phyloP scores from a whole-genome alignment of 2,888 invertebrate genomes.

The Marronus borbonicus region DNA sequence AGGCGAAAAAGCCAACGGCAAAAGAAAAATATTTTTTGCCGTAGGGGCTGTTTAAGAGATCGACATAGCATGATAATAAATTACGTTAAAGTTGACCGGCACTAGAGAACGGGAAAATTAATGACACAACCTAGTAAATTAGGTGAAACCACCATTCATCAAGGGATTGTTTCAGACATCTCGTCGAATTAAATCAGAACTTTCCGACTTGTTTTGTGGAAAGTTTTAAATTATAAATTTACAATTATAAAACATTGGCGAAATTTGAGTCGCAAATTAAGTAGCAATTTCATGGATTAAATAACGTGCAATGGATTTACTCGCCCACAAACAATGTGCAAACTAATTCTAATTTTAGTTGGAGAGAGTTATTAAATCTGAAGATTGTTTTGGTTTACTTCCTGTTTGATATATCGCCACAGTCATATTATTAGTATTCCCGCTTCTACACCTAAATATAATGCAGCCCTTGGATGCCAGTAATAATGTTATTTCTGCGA shows the following conservation, averaged over 20 bases:
- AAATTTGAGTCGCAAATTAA: conserved; percentile 12
- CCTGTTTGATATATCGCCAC: no score
- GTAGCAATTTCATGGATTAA: neutral
- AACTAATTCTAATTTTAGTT: neutral
- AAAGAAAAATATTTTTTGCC: neutral
- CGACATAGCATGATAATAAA: conserved; percentile 40
- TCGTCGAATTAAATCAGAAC: conserved; percentile 37
- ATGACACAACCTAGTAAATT: conserved; percentile 39
- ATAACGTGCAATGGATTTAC: neutral
- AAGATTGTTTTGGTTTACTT: neutral
- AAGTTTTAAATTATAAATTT: conserved; percentile 25
- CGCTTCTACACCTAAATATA: no score
- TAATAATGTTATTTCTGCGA: neutral
- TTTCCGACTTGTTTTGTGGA: conserved; percentile 26
- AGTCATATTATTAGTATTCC: no score
- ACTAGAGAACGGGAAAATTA: conserved; percentile 38
- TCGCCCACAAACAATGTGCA: neutral
- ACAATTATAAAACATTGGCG: conserved; percentile 17
- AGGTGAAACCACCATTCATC: conserved; percentile 41
- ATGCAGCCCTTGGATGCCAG: no score
- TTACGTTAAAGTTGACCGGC: conserved; percentile 39
- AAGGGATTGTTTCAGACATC: conserved; percentile 44
- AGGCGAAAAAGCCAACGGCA: neutral
- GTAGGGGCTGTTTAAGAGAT: conserved; percentile 19
- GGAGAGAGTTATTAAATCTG: neutral